Evolutionary conservation across 35 echinoderm and acorn worm species (phyloP).

Genomic region (Amphiura filiformis): DNA sequence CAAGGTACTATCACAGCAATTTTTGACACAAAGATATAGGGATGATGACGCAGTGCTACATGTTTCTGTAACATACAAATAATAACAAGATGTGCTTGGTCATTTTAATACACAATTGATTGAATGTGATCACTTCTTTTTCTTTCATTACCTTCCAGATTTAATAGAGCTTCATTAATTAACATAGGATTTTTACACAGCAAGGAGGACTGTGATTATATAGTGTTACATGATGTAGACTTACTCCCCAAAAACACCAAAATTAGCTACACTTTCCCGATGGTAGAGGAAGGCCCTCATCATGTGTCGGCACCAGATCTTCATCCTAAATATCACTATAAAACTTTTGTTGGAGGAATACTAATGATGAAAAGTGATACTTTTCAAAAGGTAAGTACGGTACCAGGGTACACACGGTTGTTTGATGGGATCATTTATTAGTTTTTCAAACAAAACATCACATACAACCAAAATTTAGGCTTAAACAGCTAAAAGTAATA

Average conservation of each 20-base stretch:
- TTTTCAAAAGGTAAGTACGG: slow-evolving; percentile 58
- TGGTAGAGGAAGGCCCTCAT: slow-evolving; percentile 71
- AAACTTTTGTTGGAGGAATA: slow-evolving; percentile 91
- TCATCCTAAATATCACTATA: slow-evolving; percentile 88
- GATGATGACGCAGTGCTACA: too few relatives aligned
- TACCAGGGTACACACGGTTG: too few relatives aligned
- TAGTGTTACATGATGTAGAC: slow-evolving; percentile 97
- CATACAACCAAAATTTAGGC: too few relatives aligned
- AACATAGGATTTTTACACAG: slow-evolving; percentile 79
- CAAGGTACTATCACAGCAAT: too few relatives aligned
- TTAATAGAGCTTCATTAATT: slow-evolving; percentile 83
- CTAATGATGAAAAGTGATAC: slow-evolving; percentile 79
- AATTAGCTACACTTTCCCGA: slow-evolving; percentile 62
- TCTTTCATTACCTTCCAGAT: slow-evolving; percentile 61
- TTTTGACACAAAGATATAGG: too few relatives aligned
- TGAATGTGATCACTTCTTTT: too few relatives aligned
- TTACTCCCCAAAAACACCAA: slow-evolving; percentile 70
- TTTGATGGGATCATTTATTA: not conserved
- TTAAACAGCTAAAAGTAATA: not conserved
- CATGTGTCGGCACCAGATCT: slow-evolving; percentile 85
- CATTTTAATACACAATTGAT: too few relatives aligned
- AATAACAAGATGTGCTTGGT: too few relatives aligned
- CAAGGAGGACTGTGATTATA: slow-evolving; percentile 72
- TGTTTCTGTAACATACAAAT: too few relatives aligned
- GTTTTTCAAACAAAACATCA: too few relatives aligned